A percentile compares a stretch with the other conserved stretches of the same genome.
These are phyloP conservation scores for Tubulanus polymorphus DNA, from an alignment of 2,888 invertebrate genomes.

Conservation along the genomic window DNA sequence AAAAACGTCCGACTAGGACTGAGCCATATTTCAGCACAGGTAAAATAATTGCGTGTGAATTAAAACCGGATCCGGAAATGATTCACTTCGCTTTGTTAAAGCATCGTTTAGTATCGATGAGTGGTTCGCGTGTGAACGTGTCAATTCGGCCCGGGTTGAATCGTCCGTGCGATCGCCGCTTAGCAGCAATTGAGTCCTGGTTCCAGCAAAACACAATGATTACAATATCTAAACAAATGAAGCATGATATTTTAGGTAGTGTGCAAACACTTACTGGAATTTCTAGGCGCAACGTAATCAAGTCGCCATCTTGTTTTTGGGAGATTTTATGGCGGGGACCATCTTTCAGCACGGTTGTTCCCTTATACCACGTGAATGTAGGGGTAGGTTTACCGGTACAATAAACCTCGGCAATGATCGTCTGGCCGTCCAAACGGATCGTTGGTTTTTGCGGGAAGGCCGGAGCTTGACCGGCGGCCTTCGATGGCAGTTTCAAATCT, in stretches of 20 bases:
- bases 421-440: slow-evolving; percentile 96
- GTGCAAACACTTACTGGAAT: slow-evolving; percentile 63
- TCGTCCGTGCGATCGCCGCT: too few species aligned
- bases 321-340: slow-evolving; percentile 79
- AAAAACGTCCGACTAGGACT: too few species aligned
- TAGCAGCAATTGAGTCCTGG: background rate
- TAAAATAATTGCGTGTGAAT: too few species aligned
- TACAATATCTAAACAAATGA: background rate
- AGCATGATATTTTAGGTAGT: background rate
- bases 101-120: too few species aligned
- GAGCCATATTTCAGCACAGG: too few species aligned
- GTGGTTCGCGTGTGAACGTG: too few species aligned
- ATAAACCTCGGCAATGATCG: slow-evolving; percentile 94
- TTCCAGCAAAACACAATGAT: background rate
- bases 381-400: slow-evolving; percentile 89
- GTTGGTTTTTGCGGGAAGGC: slow-evolving; percentile 97
- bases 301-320: slow-evolving; percentile 73
- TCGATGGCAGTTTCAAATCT: too few species aligned
- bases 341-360: slow-evolving; percentile 74
- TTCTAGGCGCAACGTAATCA: slow-evolving; percentile 83
- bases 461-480: slow-evolving; percentile 62
- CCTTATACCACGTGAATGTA: slow-evolving; percentile 90
- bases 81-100: too few species aligned
- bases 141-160: too few species aligned
- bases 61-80: too few species aligned